Evolutionary conservation across 2,797 vertebrate genomes (phyloP).

Genomic region (Eulemur coronatus): DNA sequence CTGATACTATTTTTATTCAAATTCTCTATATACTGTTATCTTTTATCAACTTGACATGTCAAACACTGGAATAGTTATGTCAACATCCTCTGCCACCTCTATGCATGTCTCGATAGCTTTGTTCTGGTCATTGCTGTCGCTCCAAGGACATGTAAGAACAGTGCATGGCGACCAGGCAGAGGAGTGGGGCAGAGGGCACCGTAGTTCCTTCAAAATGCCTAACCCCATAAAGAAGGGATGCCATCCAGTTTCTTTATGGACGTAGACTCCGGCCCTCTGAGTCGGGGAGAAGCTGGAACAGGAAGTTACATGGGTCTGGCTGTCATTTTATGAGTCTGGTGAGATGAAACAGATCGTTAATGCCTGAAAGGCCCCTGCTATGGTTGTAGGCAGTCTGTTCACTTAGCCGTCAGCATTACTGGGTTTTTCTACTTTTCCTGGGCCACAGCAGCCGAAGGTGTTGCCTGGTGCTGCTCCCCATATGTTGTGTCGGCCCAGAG

Average conservation of each 20-base stretch:
- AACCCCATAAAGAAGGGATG: neutral
- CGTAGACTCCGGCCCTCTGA: neutral
- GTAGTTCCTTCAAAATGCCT: neutral
- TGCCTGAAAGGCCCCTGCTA: neutral
- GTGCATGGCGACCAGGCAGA: neutral
- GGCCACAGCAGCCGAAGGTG: neutral
- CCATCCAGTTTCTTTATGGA: neutral
- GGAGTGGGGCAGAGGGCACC: neutral
- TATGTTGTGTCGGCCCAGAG: neutral
- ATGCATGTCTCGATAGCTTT: neutral
- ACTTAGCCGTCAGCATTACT: neutral
- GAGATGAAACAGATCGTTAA: neutral
- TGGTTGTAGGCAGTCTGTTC: rapidly evolving
- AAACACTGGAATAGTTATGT: neutral
- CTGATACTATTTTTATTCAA: neutral
- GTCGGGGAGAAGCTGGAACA: neutral
- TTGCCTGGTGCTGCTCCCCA: neutral
- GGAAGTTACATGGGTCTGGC: neutral
- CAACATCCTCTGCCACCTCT: neutral
- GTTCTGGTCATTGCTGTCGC: neutral
- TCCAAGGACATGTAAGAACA: neutral
- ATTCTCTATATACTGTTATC: neutral
- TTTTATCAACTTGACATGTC: neutral
- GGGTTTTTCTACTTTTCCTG: neutral
- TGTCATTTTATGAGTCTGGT: neutral